A percentile compares a stretch with the other conserved stretches of the same genome.
These are phyloP conservation scores for Hemistola chrysoprasaria DNA, from an alignment of 2,888 invertebrate species.

Conservation along the genomic window DNA sequence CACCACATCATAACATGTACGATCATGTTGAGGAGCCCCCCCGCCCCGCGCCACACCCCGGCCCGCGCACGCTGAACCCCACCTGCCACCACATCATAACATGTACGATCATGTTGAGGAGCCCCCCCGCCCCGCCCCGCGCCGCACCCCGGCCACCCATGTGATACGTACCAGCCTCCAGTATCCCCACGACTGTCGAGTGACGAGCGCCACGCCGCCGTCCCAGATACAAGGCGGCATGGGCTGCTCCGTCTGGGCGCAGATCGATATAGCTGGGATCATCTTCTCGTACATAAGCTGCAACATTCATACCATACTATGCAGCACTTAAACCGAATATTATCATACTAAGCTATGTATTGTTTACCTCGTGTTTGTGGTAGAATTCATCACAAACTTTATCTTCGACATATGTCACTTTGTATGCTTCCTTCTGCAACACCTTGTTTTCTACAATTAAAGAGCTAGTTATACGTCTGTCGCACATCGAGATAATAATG, in stretches of 20 bases:
- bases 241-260: constrained; percentile 36
- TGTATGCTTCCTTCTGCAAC: constrained; percentile 45
- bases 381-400: constrained; percentile 56
- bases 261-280: constrained; percentile 45
- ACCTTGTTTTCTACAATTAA: constrained; percentile 40
- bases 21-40: no score
- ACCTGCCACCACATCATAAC: no score
- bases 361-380: constrained; percentile 39
- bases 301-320: no score
- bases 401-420: constrained; percentile 46
- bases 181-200: constrained; percentile 50
- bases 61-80: no score
- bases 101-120: no score
- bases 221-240: constrained; percentile 57
- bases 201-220: constrained; percentile 50
- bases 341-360: background rate
- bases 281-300: constrained; percentile 51
- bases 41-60: no score
- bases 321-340: no score
- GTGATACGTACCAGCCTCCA: constrained; percentile 53
- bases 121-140: no score
- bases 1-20: no score
- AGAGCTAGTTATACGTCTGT: background rate
- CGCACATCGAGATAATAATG: no score
- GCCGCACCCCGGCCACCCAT: no score